These are phyloP conservation scores for Heliocidaris erythrogramma DNA, from an alignment of 35 echinoderm and acorn worm genomes.

Conservation along the genomic window DNA sequence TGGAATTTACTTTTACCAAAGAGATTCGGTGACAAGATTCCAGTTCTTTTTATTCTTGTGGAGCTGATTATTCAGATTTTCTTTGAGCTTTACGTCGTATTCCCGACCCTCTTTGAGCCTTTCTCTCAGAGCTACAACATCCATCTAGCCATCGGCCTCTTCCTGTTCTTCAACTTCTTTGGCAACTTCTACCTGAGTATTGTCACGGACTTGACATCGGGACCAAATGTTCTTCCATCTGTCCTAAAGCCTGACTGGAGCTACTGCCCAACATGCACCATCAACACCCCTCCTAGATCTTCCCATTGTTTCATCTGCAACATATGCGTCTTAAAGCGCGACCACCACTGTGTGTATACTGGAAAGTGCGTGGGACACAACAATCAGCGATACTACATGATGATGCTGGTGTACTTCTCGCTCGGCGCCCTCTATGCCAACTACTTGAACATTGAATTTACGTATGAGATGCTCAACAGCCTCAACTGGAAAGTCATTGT, in stretches of 20 bases:
- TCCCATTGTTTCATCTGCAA: constrained; percentile 80
- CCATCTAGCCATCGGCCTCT: constrained; percentile 71
- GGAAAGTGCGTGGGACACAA: constrained; percentile 87
- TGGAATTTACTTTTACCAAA: constrained; percentile 69
- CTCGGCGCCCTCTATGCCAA: constrained; percentile 83
- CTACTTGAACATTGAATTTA: constrained; percentile 92
- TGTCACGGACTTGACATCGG: constrained; percentile 68
- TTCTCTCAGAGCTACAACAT: constrained; percentile 52
- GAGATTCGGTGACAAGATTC: constrained; percentile 51
- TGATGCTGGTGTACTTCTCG: constrained; percentile 73
- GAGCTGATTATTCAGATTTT: constrained; percentile 62
- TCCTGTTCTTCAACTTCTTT: constrained; percentile 72
- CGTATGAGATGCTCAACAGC: constrained; percentile 55
- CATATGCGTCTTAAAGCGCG: constrained; percentile 76
- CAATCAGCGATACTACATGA: constrained; percentile 88
- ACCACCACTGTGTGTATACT: constrained; percentile 93
- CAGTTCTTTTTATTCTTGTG: constrained; percentile 50
- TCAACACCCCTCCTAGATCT: constrained; percentile 87
- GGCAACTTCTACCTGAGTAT: constrained; percentile 85
- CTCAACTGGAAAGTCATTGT: constrained; percentile 64
- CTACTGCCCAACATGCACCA: constrained; percentile 75
- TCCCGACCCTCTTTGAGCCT: constrained; percentile 65
- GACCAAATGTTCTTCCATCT: constrained; percentile 70
- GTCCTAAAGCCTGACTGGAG: constrained; percentile 81
- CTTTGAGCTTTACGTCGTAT: constrained; percentile 81